phyloP scores from a whole-genome alignment of 1,140 invertebrate genomes.

The Phortica variegata region DNA sequence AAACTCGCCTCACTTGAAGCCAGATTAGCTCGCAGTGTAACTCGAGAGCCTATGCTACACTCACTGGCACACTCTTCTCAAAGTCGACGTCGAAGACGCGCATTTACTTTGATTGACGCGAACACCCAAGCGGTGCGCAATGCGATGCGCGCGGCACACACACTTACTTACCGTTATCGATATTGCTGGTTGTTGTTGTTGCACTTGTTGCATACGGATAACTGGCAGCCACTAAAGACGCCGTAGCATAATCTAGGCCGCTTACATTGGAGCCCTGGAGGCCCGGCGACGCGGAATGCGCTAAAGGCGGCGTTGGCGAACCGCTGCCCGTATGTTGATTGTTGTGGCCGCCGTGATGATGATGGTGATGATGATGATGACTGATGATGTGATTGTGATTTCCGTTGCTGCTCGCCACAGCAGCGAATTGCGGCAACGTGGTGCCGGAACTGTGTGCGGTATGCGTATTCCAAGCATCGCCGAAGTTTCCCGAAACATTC shows the following conservation, averaged over 20 bases:
- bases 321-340: conserved; percentile 29
- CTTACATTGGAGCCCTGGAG: conserved; percentile 24
- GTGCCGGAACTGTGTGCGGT: conserved; percentile 31
- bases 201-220: conserved; percentile 50
- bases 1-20: too few species aligned
- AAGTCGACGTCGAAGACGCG: conserved; percentile 3
- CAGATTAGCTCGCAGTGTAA: too few species aligned
- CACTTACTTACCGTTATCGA: conserved; percentile 51
- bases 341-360: conserved; percentile 26
- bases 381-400: too few species aligned
- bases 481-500: conserved; percentile 25
- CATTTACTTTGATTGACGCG: conserved; percentile 43
- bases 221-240: conserved; percentile 44
- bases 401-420: too few species aligned
- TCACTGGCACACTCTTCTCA: not conserved
- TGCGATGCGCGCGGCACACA: not conserved
- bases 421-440: conserved; percentile 46
- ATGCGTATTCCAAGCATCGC: conserved; percentile 42
- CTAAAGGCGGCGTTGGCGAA: conserved; percentile 37
- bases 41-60: conserved; percentile 11
- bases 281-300: conserved; percentile 28
- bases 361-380: conserved; percentile 44
- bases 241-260: conserved; percentile 40
- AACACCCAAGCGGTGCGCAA: conserved; percentile 36
- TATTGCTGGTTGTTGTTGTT: conserved; percentile 38